Percentiles rank a stretch among this genome's conserved stretches.
Conservation (phyloP, 1,140 invertebrate species). For the Stegodyphus dumicola region DNA sequence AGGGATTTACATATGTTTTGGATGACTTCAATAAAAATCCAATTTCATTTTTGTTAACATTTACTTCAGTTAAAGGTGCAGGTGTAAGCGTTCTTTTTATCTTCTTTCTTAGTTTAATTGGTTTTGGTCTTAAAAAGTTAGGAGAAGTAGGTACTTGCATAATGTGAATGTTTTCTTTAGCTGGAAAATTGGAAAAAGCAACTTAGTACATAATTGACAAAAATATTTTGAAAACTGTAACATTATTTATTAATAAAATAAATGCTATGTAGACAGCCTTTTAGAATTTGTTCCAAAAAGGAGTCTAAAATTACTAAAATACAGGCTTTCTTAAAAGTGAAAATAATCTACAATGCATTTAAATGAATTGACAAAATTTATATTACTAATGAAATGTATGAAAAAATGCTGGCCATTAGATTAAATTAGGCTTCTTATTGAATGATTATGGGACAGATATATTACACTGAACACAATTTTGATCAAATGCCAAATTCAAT, state of each 20-base stretch:
- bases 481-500: too few relatives aligned
- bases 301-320: background rate
- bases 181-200: constrained; percentile 1
- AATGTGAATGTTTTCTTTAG: constrained; percentile 19
- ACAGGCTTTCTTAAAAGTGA: background rate
- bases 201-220: background rate
- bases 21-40: constrained; percentile 24
- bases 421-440: too few relatives aligned
- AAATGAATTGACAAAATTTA: background rate
- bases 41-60: constrained; percentile 13
- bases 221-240: background rate
- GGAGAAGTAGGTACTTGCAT: constrained; percentile 43
- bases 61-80: constrained; percentile 18
- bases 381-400: background rate
- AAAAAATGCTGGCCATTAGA: background rate
- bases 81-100: background rate
- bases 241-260: background rate
- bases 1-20: constrained; percentile 15
- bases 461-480: too few relatives aligned
- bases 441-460: too few relatives aligned
- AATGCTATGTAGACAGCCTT: background rate
- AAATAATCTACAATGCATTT: background rate
- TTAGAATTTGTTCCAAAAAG: background rate
- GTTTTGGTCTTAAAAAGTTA: constrained; percentile 37
- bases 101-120: constrained; percentile 36